Base-by-base conservation (phyloP, 2,888 invertebrate species). In the Hypsopygia costalis region DNA sequence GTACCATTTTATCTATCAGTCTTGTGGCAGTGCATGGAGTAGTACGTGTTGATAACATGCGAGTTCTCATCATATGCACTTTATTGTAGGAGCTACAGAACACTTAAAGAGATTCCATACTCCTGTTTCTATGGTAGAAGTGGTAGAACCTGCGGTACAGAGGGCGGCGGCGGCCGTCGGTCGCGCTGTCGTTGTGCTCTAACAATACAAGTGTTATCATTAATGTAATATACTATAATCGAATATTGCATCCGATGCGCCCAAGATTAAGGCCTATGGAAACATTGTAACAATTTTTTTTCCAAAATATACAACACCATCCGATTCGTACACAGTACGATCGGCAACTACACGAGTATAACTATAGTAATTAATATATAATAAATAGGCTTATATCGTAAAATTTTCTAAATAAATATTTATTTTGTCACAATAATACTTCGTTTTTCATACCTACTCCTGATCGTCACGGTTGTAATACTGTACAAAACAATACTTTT, bases 381-480 rank as follows among this genome's bases (percentile, higher is more conserved):
- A 47, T 55, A 52, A 51, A 60, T 54, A 52, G 42, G 41, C 33
- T 47, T 55, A 54, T 40, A 47, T 41, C 46, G 54, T 62, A 49
- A 58, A 59, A 56, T 62, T 66, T 44, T 49, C 68, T 69, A 69
- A 62, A 74, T 76, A 73, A 63, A 67, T 62, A 63, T 54, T 60
- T 52, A 53, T 50, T 55, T 58, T 54, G 50, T 61, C 52, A 47
- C 59, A 69, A 68, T 64, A 69, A 61, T 66, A 64, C 59, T 65
- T 63, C 43, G 51, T 52, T 58, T 55, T 44, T 48, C 51, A 41
- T 44, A 38, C 36, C 36, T 47, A 51, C 37, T 35, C 36, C 6
- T 40, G 21, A 36, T 43, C 39, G 41, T 41, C 39, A 54, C 50
- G 51, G 45, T 46, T 51, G 47, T 72, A 76, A 72, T 74, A 76